A percentile compares a stretch with the other conserved stretches of the same genome.
Evolutionary conservation across 2,113 vertebrate genomes (phyloP).

Genomic region (Elaphurus davidianus): DNA sequence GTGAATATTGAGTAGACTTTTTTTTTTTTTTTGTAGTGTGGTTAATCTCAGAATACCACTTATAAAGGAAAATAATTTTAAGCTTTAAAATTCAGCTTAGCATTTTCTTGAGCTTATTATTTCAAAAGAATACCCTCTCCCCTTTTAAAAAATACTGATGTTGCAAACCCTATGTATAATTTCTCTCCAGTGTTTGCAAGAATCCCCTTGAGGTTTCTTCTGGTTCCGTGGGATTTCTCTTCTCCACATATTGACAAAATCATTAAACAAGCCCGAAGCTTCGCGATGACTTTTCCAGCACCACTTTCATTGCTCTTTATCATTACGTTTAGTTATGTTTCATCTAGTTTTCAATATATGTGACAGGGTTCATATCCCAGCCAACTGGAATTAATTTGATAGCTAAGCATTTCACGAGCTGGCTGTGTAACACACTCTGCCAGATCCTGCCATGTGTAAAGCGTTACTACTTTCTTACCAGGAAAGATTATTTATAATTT

Average conservation of each 20-base stretch:
- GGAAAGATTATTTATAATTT: background rate
- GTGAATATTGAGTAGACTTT: background rate
- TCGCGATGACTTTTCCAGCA: background rate
- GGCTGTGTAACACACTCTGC: background rate
- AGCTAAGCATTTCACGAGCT: conserved; percentile 12
- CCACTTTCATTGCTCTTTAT: background rate
- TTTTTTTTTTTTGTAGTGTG: background rate
- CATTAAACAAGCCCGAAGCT: conserved; percentile 1
- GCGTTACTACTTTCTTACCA: background rate
- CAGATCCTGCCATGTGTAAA: conserved; percentile 40
- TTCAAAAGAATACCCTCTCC: background rate
- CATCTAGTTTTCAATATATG: conserved; percentile 34
- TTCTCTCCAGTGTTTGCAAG: background rate
- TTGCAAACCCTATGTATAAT: background rate
- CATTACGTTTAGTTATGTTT: conserved; percentile 44
- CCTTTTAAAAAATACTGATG: background rate
- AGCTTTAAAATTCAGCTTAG: background rate
- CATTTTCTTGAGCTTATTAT: background rate
- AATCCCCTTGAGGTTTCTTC: background rate
- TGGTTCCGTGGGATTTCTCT: background rate
- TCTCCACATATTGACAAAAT: conserved; percentile 14
- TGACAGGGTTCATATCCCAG: conserved; percentile 49
- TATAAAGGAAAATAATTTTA: background rate
- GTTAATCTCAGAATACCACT: background rate
- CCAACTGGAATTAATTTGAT: conserved; percentile 46